Evolutionary conservation across 2,113 vertebrate genomes (phyloP).

Genomic region (Scalopus aquaticus): DNA sequence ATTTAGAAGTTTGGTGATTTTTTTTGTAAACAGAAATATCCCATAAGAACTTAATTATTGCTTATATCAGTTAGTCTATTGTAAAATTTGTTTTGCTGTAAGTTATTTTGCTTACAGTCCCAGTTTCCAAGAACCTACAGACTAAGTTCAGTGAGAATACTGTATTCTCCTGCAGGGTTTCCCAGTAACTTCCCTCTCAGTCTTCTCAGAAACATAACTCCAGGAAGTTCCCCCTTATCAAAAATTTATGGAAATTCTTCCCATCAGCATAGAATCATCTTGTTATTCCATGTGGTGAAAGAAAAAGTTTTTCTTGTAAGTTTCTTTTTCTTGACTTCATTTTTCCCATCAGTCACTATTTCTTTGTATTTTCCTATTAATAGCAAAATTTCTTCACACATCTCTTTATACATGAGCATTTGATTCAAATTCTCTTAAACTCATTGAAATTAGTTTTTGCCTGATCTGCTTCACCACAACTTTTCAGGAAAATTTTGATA

Average conservation of each 20-base stretch:
- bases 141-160: neutral
- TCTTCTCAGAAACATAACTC: neutral
- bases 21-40: neutral
- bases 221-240: neutral
- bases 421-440: neutral
- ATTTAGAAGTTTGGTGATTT: neutral
- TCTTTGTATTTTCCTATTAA: neutral
- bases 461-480: neutral
- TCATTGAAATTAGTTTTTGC: neutral
- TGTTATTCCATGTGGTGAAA: neutral
- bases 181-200: neutral
- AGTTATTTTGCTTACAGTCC: neutral
- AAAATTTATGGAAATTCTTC: neutral
- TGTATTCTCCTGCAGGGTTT: neutral
- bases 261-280: neutral
- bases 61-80: neutral
- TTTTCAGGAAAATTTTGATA: neutral
- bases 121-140: neutral
- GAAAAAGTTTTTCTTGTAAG: neutral
- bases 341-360: neutral
- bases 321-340: neutral
- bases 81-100: neutral
- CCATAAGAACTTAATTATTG: neutral
- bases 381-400: neutral
- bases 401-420: neutral